A percentile compares a stretch with the other conserved stretches of the same genome.
These are phyloP conservation scores for Pontoporia blainvillei DNA, from an alignment of 2,113 vertebrate genomes.

Conservation along the genomic window DNA sequence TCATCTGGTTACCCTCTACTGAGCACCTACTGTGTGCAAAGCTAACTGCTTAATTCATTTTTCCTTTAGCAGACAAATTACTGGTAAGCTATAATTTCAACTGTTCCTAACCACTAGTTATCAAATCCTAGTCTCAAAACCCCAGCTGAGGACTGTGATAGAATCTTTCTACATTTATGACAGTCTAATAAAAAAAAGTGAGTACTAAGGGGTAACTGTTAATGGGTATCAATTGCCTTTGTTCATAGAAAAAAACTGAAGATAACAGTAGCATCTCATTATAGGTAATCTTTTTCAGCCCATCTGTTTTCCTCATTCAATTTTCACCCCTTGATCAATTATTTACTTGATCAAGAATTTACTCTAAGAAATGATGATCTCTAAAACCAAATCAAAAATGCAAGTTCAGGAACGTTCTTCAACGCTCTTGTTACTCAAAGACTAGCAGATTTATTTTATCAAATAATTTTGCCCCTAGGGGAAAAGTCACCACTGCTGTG, in stretches of 20 bases:
- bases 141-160: not conserved
- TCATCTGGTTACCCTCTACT: not conserved
- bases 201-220: not conserved
- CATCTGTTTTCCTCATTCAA: not conserved
- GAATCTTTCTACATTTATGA: not conserved
- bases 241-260: not conserved
- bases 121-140: not conserved
- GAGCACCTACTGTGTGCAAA: not conserved
- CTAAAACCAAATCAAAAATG: not conserved
- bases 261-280: not conserved
- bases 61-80: not conserved
- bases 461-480: not conserved
- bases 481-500: not conserved
- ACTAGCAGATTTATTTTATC: not conserved
- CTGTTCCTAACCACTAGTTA: not conserved
- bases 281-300: not conserved
- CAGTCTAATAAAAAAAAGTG: not conserved
- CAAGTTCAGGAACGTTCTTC: not conserved
- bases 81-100: not conserved
- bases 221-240: not conserved
- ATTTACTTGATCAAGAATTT: not conserved
- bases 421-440: not conserved
- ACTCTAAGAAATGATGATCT: not conserved
- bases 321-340: not conserved
- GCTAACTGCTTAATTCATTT: not conserved